A percentile compares a stretch with the other conserved stretches of the same genome.
Conservation (phyloP, 2,113 vertebrate species). For the Hemiprocne comata region DNA sequence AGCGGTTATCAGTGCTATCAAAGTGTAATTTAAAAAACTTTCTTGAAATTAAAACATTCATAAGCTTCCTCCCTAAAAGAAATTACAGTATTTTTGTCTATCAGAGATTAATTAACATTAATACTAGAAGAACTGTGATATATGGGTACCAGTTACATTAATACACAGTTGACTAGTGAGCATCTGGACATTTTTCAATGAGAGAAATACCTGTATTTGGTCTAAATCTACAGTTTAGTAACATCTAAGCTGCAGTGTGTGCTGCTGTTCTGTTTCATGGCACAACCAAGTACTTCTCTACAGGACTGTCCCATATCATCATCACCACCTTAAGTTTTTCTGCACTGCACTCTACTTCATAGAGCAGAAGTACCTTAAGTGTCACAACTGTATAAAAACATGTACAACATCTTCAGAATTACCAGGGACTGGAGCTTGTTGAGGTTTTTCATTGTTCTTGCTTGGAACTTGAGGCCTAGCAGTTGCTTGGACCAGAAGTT, state of each 20-base stretch:
- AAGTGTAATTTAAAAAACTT: background rate
- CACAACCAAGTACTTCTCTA: background rate
- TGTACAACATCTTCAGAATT: background rate
- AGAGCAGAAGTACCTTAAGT: background rate
- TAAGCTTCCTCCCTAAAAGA: background rate
- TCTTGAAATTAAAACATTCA: background rate
- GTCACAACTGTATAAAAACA: background rate
- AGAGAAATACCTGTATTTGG: background rate
- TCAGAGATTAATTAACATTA: background rate
- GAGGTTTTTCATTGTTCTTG: slow-evolving; percentile 50
- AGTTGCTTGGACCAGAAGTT: background rate
- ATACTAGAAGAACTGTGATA: background rate
- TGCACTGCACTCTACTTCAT: background rate
- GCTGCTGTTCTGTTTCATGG: background rate
- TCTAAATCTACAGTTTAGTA: background rate
- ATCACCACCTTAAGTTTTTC: background rate
- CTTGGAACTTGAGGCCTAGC: background rate
- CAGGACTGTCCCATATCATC: background rate
- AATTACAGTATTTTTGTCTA: too few relatives aligned
- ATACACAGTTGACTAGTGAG: background rate
- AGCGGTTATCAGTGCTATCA: background rate
- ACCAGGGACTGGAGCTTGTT: slow-evolving; percentile 54
- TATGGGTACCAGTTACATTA: background rate
- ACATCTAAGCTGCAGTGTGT: accelerated
- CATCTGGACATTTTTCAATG: background rate